Percentiles rank a stretch among this genome's conserved stretches.
Evolutionary conservation across 1,140 invertebrate species (phyloP).

Genomic region (Teleogryllus occipitalis): DNA sequence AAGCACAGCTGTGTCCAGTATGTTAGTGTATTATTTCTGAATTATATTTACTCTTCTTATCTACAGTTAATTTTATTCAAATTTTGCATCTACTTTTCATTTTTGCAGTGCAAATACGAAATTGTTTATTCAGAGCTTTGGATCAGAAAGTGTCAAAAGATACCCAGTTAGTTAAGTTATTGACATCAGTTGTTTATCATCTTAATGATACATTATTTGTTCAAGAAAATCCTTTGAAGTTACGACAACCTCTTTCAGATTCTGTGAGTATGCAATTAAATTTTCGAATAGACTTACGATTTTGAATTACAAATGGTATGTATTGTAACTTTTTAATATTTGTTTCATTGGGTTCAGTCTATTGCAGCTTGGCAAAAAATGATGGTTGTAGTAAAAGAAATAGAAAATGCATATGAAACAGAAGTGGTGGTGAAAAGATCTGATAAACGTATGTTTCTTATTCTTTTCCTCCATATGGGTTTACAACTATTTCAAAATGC

Average conservation of each 20-base stretch:
- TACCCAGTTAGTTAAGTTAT: not conserved
- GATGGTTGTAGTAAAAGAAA: slow-evolving; percentile 38
- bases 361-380: slow-evolving; percentile 52
- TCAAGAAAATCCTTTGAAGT: not conserved
- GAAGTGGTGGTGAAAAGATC: slow-evolving; percentile 36
- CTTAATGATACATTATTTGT: not conserved
- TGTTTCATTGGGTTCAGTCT: slow-evolving; percentile 26
- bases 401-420: slow-evolving; percentile 30
- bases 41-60: not conserved
- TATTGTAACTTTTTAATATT: not conserved
- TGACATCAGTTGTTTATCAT: not conserved
- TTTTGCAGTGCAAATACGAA: not conserved
- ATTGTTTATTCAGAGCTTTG: not conserved
- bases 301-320: not conserved
- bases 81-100: not conserved
- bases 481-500: slow-evolving; percentile 59
- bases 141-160: not conserved
- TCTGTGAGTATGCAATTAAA: not conserved
- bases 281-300: not conserved
- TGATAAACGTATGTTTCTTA: slow-evolving; percentile 46
- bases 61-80: not conserved
- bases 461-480: slow-evolving; percentile 58
- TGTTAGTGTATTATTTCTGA: not conserved
- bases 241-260: not conserved
- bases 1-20: not conserved